A percentile compares a stretch with the other conserved stretches of the same genome.
phyloP scores from a whole-genome alignment of 2,888 invertebrate species.

The Mesoligia furuncula region DNA sequence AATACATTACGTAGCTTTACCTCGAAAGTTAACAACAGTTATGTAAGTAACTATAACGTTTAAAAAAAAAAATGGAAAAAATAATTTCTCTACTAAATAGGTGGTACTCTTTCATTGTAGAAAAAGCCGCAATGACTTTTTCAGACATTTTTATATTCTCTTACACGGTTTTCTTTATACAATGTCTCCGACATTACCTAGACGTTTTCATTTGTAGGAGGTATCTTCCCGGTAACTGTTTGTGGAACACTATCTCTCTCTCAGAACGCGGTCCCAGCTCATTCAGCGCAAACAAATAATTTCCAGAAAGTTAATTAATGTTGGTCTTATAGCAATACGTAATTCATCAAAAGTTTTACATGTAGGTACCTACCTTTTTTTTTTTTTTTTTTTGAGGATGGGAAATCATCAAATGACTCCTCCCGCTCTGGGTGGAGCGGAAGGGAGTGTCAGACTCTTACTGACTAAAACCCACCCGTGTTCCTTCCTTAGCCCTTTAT shows the following conservation, averaged over 20 bases:
- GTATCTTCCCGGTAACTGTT: slow-evolving; percentile 21
- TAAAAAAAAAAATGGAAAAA: neutral
- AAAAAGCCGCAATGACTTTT: neutral
- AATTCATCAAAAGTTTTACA: slow-evolving; percentile 38
- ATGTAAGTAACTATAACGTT: neutral
- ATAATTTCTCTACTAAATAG: neutral
- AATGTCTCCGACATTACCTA: slow-evolving; percentile 10
- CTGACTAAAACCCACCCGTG: no score
- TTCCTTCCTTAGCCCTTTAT: no score
- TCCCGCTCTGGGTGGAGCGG: no score
- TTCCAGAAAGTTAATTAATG: slow-evolving; percentile 62
- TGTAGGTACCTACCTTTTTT: no score
- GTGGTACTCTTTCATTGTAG: neutral
- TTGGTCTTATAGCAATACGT: slow-evolving; percentile 29
- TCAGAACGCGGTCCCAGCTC: slow-evolving; percentile 31
- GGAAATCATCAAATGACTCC: no score
- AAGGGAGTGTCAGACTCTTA: no score
- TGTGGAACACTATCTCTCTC: slow-evolving; percentile 21
- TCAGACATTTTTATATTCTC: slow-evolving; percentile 37
- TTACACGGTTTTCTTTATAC: slow-evolving; percentile 18
- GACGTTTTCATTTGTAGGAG: slow-evolving; percentile 18
- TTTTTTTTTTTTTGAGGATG: no score
- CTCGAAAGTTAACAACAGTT: neutral
- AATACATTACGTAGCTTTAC: slow-evolving; percentile 35
- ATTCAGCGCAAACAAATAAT: slow-evolving; percentile 49